Evolutionary conservation across 2,113 vertebrate species (phyloP).

Genomic region (Astur gentilis): DNA sequence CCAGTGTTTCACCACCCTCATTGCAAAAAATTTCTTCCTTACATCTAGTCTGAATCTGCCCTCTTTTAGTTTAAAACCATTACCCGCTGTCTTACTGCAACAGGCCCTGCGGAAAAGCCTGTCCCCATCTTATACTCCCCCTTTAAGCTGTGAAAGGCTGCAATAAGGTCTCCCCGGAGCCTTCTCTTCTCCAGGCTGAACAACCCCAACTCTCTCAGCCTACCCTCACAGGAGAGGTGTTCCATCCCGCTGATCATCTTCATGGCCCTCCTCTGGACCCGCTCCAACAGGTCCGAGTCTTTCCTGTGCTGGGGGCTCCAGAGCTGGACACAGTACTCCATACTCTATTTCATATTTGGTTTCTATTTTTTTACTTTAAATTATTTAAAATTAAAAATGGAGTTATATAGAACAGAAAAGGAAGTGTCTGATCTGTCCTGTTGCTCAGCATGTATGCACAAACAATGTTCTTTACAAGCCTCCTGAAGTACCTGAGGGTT

Average conservation of each 20-base stretch:
- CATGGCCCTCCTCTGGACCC: background rate
- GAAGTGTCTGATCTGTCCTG: background rate
- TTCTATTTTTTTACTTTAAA: background rate
- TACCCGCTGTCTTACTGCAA: background rate
- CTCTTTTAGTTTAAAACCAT: background rate
- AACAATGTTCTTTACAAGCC: background rate
- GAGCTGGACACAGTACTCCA: background rate
- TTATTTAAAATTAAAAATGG: background rate
- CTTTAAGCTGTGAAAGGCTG: too few species aligned
- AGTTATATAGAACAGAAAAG: background rate
- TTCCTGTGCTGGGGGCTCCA: background rate
- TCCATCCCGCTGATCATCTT: too few species aligned
- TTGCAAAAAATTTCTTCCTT: too few species aligned
- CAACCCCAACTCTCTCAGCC: background rate
- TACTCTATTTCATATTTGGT: background rate
- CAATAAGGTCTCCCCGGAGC: rapidly evolving
- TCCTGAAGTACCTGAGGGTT: rapidly evolving
- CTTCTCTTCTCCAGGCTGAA: background rate
- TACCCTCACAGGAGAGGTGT: background rate
- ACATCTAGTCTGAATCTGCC: background rate
- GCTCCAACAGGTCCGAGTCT: background rate
- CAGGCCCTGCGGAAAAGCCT: background rate
- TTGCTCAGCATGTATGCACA: background rate
- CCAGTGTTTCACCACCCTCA: too few species aligned
- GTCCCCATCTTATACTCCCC: too few species aligned